Conservation (phyloP, 2,113 vertebrate genomes). For the Galbula dea region DNA sequence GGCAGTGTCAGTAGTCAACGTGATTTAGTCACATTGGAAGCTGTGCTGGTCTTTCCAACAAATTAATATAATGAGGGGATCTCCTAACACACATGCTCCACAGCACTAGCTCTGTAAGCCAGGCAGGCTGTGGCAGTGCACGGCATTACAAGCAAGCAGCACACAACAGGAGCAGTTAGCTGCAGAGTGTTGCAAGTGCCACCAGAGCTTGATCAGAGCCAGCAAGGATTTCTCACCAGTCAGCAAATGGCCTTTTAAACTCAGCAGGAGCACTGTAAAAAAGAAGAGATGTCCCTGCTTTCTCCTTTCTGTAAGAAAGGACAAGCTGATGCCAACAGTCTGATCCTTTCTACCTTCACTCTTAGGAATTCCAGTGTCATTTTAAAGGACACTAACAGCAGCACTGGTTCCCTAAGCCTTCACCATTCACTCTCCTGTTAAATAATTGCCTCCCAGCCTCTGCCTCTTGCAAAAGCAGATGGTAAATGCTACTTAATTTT, state of each 20-base stretch:
- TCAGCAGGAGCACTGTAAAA: neutral
- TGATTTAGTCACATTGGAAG: neutral
- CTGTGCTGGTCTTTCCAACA: neutral
- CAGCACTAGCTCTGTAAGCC: neutral
- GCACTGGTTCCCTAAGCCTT: neutral
- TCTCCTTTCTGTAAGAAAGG: neutral
- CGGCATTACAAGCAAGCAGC: neutral
- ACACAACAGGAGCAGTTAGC: neutral
- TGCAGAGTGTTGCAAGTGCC: neutral
- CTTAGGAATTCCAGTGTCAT: neutral
- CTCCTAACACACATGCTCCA: neutral
- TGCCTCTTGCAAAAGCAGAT: neutral
- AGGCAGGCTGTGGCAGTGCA: neutral
- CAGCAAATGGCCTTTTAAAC: neutral
- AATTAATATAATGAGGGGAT: neutral
- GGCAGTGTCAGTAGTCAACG: neutral
- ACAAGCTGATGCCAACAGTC: neutral
- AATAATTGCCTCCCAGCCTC: neutral
- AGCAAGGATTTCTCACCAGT: neutral
- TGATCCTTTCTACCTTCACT: neutral
- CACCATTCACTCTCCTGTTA: neutral
- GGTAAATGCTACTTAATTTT: conserved; percentile 57
- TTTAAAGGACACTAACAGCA: neutral
- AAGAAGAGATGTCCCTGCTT: neutral
- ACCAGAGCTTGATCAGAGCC: neutral